Conservation (phyloP, 2,797 vertebrate species). For the Botia almorhae region DNA sequence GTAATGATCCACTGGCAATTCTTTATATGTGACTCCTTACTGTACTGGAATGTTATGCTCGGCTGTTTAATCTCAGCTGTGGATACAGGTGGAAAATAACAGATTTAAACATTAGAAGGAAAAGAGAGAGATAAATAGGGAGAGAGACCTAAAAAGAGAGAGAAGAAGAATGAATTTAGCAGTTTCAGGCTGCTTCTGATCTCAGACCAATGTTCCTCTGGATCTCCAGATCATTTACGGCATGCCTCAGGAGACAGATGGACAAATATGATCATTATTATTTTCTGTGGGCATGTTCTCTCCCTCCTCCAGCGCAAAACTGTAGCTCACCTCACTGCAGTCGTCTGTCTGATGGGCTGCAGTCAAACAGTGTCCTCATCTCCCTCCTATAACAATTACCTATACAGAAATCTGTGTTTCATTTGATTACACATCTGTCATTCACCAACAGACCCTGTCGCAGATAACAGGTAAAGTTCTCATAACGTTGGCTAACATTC, state of each 20-base stretch:
- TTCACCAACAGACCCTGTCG: no score
- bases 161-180: conserved; percentile 49
- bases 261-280: conserved; percentile 57
- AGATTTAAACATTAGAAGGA: conserved; percentile 24
- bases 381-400: no score
- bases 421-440: no score
- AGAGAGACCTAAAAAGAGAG: conserved; percentile 48
- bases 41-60: conserved; percentile 32
- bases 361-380: not conserved
- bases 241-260: conserved; percentile 21
- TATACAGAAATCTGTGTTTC: no score
- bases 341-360: no score
- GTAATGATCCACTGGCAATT: not conserved
- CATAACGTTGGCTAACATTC: no score
- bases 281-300: conserved; percentile 54
- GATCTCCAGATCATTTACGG: conserved; percentile 52
- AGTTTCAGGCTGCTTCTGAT: conserved; percentile 53
- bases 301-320: conserved; percentile 37
- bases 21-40: not conserved
- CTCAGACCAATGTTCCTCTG: conserved; percentile 53
- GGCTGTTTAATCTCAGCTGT: not conserved
- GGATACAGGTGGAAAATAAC: not conserved
- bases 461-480: no score
- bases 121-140: conserved; percentile 21
- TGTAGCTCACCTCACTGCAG: not conserved